Conservation (phyloP, 2,113 vertebrate species). For the Gallinago media region DNA sequence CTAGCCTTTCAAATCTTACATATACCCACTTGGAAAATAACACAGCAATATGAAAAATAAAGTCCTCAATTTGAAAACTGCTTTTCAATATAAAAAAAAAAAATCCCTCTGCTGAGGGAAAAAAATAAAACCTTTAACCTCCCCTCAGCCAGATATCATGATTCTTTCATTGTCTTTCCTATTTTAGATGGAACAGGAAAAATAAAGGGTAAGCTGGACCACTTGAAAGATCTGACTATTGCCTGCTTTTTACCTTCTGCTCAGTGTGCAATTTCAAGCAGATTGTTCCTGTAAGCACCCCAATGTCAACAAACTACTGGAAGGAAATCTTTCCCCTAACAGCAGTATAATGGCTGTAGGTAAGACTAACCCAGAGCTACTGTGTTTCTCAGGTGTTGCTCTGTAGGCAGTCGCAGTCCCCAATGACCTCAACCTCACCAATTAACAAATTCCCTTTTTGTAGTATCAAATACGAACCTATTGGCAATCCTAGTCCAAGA, state of each 20-base stretch:
- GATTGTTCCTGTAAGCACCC: neutral
- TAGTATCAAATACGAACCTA: fast-evolving
- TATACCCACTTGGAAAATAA: neutral
- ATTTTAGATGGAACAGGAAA: neutral
- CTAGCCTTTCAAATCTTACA: neutral
- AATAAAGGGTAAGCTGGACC: neutral
- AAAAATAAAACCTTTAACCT: neutral
- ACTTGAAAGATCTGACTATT: neutral
- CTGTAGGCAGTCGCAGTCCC: neutral
- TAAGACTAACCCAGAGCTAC: neutral
- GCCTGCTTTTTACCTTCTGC: neutral
- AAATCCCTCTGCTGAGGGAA: neutral
- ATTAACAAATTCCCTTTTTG: neutral
- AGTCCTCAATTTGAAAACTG: neutral
- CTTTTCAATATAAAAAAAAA: neutral
- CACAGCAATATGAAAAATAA: neutral
- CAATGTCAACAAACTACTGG: neutral
- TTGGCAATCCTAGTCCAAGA: neutral
- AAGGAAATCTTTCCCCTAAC: neutral
- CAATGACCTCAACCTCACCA: fast-evolving
- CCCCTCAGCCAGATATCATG: neutral
- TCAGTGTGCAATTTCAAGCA: neutral
- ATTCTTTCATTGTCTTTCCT: neutral
- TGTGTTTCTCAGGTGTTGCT: neutral
- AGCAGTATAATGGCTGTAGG: neutral